Percentiles rank a stretch among this genome's conserved stretches.
Evolutionary conservation across 2,797 vertebrate genomes (phyloP).

Genomic region (Myotis findleyi): DNA sequence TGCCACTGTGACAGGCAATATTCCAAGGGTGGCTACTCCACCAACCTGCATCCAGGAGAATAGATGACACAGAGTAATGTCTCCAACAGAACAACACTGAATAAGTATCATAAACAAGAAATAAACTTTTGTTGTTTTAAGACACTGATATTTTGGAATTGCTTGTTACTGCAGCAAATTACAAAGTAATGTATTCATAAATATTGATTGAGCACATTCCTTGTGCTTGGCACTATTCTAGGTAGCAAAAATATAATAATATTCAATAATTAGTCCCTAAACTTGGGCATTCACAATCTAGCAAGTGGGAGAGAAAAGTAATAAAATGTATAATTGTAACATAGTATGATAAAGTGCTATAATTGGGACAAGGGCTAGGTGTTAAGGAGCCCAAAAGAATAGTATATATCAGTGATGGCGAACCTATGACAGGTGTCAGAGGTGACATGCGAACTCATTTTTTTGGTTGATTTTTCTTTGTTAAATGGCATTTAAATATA

Average conservation of each 20-base stretch:
- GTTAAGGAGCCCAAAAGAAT: not conserved
- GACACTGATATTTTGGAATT: not conserved
- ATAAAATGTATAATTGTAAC: not conserved
- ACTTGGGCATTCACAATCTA: not conserved
- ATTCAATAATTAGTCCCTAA: not conserved
- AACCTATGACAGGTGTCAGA: too few relatives aligned
- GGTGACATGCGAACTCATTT: too few relatives aligned
- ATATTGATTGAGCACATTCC: slow-evolving; percentile 25
- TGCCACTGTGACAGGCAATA: not conserved
- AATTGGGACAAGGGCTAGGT: not conserved
- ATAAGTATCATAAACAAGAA: not conserved
- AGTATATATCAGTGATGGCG: not conserved
- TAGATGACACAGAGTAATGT: not conserved
- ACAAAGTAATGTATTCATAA: slow-evolving; percentile 37
- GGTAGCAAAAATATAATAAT: not conserved
- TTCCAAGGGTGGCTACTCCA: not conserved
- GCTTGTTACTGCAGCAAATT: slow-evolving; percentile 16
- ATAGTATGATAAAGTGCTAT: not conserved
- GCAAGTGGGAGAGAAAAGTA: not conserved
- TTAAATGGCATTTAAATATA: too few relatives aligned
- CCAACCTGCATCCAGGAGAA: not conserved
- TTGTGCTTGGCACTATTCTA: not conserved
- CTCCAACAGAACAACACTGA: not conserved
- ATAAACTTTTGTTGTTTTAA: not conserved
- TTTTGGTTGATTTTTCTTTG: too few relatives aligned